Base-by-base conservation (phyloP, 1,140 invertebrate genomes). In the Drosophila melanica region DNA sequence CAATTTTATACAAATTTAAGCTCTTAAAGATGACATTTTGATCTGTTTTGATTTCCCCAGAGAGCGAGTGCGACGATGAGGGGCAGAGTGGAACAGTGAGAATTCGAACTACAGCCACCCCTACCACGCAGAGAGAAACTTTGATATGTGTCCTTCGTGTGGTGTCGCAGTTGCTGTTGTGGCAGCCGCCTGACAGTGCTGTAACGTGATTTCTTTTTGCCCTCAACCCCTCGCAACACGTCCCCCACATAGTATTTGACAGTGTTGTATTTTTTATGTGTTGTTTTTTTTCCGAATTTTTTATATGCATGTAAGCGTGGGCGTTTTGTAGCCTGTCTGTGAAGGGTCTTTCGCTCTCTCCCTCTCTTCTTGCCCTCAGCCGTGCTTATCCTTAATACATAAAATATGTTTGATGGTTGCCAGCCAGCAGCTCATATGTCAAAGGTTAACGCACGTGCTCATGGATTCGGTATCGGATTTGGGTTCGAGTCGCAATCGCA, bases 11-110 rank as follows among this genome's bases (percentile, higher is more conserved):
- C 85, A 90, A 90, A 90, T 90, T 87, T 90, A 90, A 87, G 87
- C 87, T 87, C 87, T 90, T 90, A 90, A 90, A 90, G 87, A 90
- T 90, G 87, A 84, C 87, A 90, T 90, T 90, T 90, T 90, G 87
- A 87, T 87, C 87, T 90, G 89, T 84, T 90, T 90, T 90, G 87
- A 90, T 90, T 90, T 90, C 87, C 87, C 82, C 65, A 69, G 87
- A 77, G 80, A 67, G 8, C 1, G 8, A 65, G 45, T 20, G 23
- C 14, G 14, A 6, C 12, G 35, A 18, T 33, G 41, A 30, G 18
- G n/a, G 20, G 5, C 14, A 12, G 44, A 48, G 39, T 59, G 33
- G 42, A 42, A 23, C 39, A 55, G 50, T 14, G 55, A 33, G 33
- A 9, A 35, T 7, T 35, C 33, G 33, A 35, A 35, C 33, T 35